Base-by-base conservation (phyloP, 2,113 vertebrate species). In the Xyrauchen texanus region DNA sequence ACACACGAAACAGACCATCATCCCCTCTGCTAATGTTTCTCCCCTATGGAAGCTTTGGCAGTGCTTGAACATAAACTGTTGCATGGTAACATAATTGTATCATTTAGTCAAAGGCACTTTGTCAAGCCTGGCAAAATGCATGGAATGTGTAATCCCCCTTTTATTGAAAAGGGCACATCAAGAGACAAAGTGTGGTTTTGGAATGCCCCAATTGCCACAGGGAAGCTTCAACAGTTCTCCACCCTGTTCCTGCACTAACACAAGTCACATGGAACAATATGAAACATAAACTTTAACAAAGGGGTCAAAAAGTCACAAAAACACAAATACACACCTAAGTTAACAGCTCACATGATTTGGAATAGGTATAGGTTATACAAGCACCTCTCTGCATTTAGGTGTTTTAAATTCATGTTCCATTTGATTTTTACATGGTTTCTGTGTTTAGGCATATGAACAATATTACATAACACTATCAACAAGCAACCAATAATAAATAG, bases 171-270 rank as follows among this genome's bases (percentile, higher is more conserved):
- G 61, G 60, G 44, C 68, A 75, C 49, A 76, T 79, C 70, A 46
- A 79, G 51, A 79, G 60, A 53, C 52, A 65, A 78, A 68, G 66
- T 61, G 49, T 0, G 46, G 6, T 63, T 83, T 83, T 46, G 52
- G 72, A 80, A 83, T 83, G 71, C 66, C 76, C 4, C 65, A 69
- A 76, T 79, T 76, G 60, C 70, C 9, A 63, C 7, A 1, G 65
- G 53, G 42, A 34, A 67, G 45, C 62, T 13, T 60, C 21, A 34
- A 34, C 21, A 34, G 21, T 34, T 34, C 21, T 34, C 21, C 46
- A 64, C 61, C 42, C 10, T 47, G 12, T 68, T 69, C 58, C 58
- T 51, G 45, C 52, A 7, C 13, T 69, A 21, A 76, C 47, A 8
- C 13, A 65, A 47, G 10, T 51, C 42, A 49, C 13, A 42, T 21